Evolutionary conservation across 2,888 invertebrate species (phyloP), one percentile per base, ranked within the genome.

Genomic region (Acronicta aceris): DNA sequence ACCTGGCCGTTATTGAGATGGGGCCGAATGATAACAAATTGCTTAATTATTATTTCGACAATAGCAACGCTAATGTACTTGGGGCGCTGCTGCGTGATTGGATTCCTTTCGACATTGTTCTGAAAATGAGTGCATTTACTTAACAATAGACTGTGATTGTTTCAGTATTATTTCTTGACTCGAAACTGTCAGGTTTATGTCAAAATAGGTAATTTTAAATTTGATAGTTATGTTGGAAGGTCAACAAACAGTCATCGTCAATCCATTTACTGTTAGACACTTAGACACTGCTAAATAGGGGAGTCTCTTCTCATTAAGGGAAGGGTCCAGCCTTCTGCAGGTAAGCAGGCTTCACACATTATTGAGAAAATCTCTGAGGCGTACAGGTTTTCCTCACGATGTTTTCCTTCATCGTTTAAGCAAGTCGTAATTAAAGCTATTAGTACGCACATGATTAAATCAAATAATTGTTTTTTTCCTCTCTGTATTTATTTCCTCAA

Each of bases 41-140:
- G 81, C 87, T 86, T 90, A 92, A 91, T 89, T 91, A 84, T 83
- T 85, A 89, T 88, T 88, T 87, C 87, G 83, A 88, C 89, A 90
- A 89, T 87, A 74, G 83, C 64, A 70, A 68, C 48, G 78, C 74
- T 88, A 82, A 84, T 85, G 84, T 83, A 80, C 79, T 83, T 78
- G 75, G 17, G 16, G 49, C 40, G 40, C 53, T 65, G 70, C 53
- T 76, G 58, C 63, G 65, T 74, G 73, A 72, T 75, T 63, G 53
- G 42, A 55, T 69, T 58, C 56, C 65, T 83, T 82, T 79, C 77
- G 59, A 72, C 71, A 84, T 60, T 59, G 30, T 52, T 63, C 65
- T 54, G 10, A 48, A 63, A 69, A 69, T 59, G 13, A 12, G 12
- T 51, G n/a, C 36, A 68, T 55, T 21, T 45, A 15, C 13, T 30